phyloP scores from a whole-genome alignment of 2,888 invertebrate species.

The Bombylius major region DNA sequence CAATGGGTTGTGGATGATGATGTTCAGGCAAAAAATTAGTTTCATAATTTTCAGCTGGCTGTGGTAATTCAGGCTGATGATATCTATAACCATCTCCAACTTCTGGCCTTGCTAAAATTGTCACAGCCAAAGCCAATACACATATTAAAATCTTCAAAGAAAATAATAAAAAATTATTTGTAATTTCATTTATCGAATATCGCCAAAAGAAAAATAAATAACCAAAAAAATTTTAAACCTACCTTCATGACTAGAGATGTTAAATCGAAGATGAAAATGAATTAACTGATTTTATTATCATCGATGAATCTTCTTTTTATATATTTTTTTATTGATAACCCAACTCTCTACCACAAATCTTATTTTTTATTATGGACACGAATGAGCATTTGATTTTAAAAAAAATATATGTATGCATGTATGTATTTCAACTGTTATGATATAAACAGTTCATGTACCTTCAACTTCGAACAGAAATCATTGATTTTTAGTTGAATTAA shows the following conservation, averaged over 20 bases:
- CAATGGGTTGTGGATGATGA: neutral
- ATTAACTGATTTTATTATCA: slow-evolving; percentile 5
- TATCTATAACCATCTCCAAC: neutral
- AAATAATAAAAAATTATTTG: neutral
- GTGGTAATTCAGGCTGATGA: neutral
- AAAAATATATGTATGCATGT: too few species aligned
- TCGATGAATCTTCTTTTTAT: neutral
- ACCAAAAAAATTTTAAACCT: neutral
- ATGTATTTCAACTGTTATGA: neutral
- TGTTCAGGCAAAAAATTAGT: neutral
- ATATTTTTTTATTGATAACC: neutral
- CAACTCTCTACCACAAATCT: too few species aligned
- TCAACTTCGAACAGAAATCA: neutral
- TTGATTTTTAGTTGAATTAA: neutral
- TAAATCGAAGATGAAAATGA: neutral
- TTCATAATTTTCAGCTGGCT: neutral
- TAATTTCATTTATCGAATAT: too few species aligned
- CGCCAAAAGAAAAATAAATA: neutral
- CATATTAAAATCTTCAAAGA: neutral
- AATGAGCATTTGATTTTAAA: too few species aligned
- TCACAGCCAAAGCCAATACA: neutral
- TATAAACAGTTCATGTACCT: neutral
- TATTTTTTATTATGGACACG: too few species aligned
- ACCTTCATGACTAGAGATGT: slow-evolving; percentile 6
- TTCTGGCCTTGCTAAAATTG: neutral